phyloP scores from a whole-genome alignment of 1,140 invertebrate genomes.

The Bactericera cockerelli region DNA sequence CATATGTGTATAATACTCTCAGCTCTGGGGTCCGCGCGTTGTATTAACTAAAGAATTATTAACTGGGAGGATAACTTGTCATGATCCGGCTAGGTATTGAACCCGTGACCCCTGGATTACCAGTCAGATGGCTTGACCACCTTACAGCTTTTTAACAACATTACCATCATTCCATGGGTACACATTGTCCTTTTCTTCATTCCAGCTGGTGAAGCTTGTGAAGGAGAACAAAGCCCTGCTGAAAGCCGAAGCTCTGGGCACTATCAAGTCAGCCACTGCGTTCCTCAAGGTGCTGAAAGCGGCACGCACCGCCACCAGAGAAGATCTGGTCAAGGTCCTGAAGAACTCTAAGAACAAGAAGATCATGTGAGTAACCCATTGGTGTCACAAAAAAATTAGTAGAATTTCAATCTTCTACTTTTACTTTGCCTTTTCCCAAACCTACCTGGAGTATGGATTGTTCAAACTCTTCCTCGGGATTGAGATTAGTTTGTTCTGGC shows the following conservation, averaged over 20 bases:
- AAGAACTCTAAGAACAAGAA: slow-evolving; percentile 35
- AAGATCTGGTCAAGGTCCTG: slow-evolving; percentile 42
- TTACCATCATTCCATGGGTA: too few species aligned
- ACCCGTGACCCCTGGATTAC: too few species aligned
- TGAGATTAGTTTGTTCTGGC: too few species aligned
- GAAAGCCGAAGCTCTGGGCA: slow-evolving; percentile 39
- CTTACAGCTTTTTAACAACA: too few species aligned
- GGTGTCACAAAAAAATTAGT: slow-evolving; percentile 1
- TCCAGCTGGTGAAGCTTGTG: slow-evolving; percentile 35
- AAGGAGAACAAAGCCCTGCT: slow-evolving; percentile 36
- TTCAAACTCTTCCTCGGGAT: too few species aligned
- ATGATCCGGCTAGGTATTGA: too few species aligned
- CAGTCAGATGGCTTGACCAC: too few species aligned
- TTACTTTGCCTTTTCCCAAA: not conserved
- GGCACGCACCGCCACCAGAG: slow-evolving; percentile 36
- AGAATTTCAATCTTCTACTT: slow-evolving; percentile 10
- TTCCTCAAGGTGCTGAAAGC: slow-evolving; percentile 44
- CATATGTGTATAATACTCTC: too few species aligned
- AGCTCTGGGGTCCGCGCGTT: too few species aligned
- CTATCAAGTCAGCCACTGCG: slow-evolving; percentile 40
- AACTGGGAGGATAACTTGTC: too few species aligned
- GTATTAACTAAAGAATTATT: too few species aligned
- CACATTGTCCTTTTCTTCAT: slow-evolving; percentile 7
- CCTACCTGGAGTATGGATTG: too few species aligned
- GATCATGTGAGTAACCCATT: slow-evolving; percentile 36